These are phyloP conservation scores for Bolinopsis microptera DNA, from an alignment of 37 sponge, comb jelly and placozoan species.

Conservation along the genomic window DNA sequence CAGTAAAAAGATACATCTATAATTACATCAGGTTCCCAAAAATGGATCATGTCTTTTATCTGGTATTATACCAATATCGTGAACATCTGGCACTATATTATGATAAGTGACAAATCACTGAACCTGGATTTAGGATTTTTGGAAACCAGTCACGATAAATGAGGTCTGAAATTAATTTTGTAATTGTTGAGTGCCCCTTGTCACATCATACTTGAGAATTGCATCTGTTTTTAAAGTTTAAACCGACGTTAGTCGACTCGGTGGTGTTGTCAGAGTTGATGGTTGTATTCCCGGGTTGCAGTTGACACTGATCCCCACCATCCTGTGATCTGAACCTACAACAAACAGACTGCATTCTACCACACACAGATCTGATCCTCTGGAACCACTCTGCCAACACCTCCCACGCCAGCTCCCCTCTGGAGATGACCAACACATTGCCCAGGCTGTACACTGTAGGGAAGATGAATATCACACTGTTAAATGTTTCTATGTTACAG, in stretches of 20 bases:
- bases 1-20: no score
- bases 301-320: background rate
- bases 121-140: no score
- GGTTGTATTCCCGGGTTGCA: background rate
- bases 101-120: no score
- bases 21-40: no score
- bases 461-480: constrained; percentile 5
- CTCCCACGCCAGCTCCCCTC: background rate
- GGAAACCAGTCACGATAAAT: no score
- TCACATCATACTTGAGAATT: background rate
- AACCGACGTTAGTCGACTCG: background rate
- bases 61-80: no score
- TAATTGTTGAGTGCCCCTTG: no score
- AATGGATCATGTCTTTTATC: no score
- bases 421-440: background rate
- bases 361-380: background rate
- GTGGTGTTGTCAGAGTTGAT: background rate
- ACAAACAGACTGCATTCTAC: no score
- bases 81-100: no score
- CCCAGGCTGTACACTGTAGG: constrained; percentile 8
- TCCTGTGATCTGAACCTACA: no score
- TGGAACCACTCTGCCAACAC: background rate
- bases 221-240: background rate
- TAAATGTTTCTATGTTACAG: background rate
- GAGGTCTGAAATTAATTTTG: no score